Base-by-base conservation (phyloP, 2,797 vertebrate species). In the Macropus fuliginosus region DNA sequence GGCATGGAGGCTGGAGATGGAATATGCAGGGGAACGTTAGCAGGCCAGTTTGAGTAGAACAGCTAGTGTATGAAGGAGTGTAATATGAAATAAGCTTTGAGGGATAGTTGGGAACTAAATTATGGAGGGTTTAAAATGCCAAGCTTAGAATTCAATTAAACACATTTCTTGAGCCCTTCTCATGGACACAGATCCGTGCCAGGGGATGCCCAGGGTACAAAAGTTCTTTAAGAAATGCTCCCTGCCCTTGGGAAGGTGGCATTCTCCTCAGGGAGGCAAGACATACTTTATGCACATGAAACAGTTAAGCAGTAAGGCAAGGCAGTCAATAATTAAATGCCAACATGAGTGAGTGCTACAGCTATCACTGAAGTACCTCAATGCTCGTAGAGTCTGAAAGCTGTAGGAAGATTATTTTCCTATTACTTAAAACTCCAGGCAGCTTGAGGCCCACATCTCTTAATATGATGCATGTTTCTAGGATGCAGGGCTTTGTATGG, bases 361-460 rank as follows among this genome's bases (percentile, higher is more conserved):
- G 66, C 66, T 74, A 40, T 74, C 5, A 5, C 66, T 74, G 66
- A 74, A 74, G 66, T 74, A 40, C 66, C 66, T 74, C 66, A 74
- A 21, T 40, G 66, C 66, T 74, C 66, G n/a, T 74, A 40, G 66
- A 74, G 34, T 40, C 16, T 40, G 66, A 74, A 40, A 74, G n/a
- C 66, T 74, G n/a, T n/a, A 74, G n/a, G 66, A 74, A 74, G 66
- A 74, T 74, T 74, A 74, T 74, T 74, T 74, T 74, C 66, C 66
- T 74, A 74, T 74, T 74, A 74, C 66, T 74, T 74, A 74, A 74
- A 74, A 74, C 66, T 40, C 66, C 66, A 74, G 66, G 66, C 66
- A 40, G 66, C n/a, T 40, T 16, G 66, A 74, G n/a, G 66, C 66
- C 66, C 66, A 74, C 66, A 74, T 74, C 66, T 74, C 66, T 74